These are phyloP conservation scores for Oasisia sp. DNA, from an alignment of 2,888 invertebrate genomes.

Conservation along the genomic window DNA sequence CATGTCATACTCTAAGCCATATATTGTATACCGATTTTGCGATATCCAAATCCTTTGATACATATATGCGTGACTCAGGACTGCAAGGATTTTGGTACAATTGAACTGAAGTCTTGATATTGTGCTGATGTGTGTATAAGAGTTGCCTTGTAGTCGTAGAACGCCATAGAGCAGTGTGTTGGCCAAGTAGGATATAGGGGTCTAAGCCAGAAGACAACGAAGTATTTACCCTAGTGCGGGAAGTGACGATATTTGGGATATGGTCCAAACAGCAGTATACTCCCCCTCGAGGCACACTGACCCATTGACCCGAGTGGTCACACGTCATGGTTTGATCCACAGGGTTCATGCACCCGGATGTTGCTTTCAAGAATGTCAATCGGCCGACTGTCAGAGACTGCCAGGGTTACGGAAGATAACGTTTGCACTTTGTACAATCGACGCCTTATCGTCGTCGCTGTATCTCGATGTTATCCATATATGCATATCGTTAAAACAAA, in stretches of 20 bases:
- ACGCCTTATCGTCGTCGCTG: not conserved
- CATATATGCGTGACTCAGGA: no score
- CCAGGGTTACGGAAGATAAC: not conserved
- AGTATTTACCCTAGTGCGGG: not conserved
- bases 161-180: no score
- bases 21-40: no score
- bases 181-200: no score
- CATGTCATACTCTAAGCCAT: no score
- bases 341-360: slow-evolving; percentile 4
- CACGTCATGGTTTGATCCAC: not conserved
- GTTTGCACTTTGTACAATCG: not conserved
- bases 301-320: not conserved
- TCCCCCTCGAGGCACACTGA: not conserved
- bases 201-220: no score
- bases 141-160: no score
- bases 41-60: no score
- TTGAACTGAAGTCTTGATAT: no score
- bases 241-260: not conserved
- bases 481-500: not conserved
- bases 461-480: not conserved
- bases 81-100: no score
- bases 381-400: not conserved
- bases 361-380: not conserved
- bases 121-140: no score
- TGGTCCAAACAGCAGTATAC: not conserved